These are phyloP conservation scores for Drosophila grimshawi DNA, from an alignment of 1,140 invertebrate genomes.

Conservation along the genomic window DNA sequence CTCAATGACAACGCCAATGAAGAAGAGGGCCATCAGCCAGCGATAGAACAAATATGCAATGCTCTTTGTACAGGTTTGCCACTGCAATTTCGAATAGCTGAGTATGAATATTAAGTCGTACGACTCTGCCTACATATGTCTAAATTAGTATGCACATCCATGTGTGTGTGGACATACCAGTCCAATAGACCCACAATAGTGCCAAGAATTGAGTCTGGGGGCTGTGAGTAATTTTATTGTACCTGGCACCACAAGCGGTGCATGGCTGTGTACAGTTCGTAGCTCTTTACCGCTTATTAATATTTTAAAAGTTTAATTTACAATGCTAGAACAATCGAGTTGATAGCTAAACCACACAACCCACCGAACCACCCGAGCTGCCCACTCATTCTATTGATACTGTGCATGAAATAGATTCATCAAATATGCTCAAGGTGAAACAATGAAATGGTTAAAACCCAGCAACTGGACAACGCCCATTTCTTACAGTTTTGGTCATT, in stretches of 20 bases:
- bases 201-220: background rate
- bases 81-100: constrained; percentile 74
- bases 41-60: constrained; percentile 86
- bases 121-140: constrained; percentile 6
- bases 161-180: background rate
- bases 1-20: constrained; percentile 85
- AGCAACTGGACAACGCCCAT: constrained; percentile 40
- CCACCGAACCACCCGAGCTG: background rate
- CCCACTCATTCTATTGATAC: constrained; percentile 59
- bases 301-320: constrained; percentile 71
- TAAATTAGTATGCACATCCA: background rate
- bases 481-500: constrained; percentile 30
- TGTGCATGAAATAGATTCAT: constrained; percentile 59
- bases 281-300: constrained; percentile 57
- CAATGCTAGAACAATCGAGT: constrained; percentile 59
- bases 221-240: constrained; percentile 12
- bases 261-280: constrained; percentile 41
- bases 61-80: constrained; percentile 85
- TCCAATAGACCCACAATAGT: no score
- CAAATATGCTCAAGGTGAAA: constrained; percentile 70
- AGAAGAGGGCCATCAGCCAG: constrained; percentile 85
- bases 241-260: constrained; percentile 15
- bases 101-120: constrained; percentile 37
- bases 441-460: constrained; percentile 48
- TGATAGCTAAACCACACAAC: constrained; percentile 2